Evolutionary conservation across 2,113 vertebrate species (phyloP), one percentile per base, ranked within the genome.

Genomic region (Eurystomus gularis): DNA sequence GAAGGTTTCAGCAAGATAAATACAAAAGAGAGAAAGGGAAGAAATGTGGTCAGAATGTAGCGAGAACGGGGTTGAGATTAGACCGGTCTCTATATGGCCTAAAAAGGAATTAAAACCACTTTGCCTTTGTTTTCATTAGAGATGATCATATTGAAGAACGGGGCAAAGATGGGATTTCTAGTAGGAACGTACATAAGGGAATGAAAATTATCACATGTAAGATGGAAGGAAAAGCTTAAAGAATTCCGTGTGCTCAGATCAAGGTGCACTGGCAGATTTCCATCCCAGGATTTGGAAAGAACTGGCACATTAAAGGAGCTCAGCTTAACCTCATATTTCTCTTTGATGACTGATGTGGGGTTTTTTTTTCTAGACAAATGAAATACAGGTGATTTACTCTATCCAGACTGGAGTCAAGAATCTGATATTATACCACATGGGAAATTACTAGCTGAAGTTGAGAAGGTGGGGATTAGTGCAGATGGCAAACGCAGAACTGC

Each of bases 221-320:
- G 84, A 91, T 0, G 49, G 93, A 96, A 96, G 68, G 93, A 89
- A 91, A 93, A 80, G 90, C 81, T 77, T 94, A 79, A 94, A 73
- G 87, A 95, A 86, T 88, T 87, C 78, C 40, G 71, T 82, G 75
- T 72, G 75, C 84, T 94, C 54, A 77, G 85, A 76, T 91, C 70
- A 95, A 95, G 93, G 94, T 96, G 87, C 57, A 48, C 87, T 96
- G 94, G 94, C 94, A 91, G 89, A 77, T 94, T 97, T 95, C 92
- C 92, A 93, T 80, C 87, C 81, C 54, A 69, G 87, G 87, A 89
- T 91, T 96, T 96, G 82, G 90, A 95, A 95, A 94, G 93, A 83
- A 79, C 89, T 92, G 88, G 95, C 93, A 95, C 84, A 87, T 87
- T 93, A 79, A 92, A 91, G 87, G 81, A 86, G 94, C 62, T 96